Conservation (phyloP, 2,797 vertebrate species). For the Alcedo atthis region DNA sequence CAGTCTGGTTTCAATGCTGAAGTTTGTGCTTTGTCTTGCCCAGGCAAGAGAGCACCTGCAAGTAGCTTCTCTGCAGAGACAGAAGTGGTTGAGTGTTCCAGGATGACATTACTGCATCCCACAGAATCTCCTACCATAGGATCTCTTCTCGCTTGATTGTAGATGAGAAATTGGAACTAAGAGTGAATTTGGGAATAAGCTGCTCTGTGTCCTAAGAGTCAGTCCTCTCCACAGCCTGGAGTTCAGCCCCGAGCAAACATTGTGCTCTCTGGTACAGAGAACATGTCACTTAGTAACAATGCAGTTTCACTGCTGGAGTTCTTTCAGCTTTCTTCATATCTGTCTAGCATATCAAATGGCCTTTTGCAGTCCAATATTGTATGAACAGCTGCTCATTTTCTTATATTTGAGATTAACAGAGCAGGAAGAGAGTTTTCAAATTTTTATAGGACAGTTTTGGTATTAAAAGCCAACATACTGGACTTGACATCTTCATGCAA, state of each 20-base stretch:
- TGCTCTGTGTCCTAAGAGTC: background rate
- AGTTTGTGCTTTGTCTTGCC: background rate
- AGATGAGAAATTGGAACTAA: background rate
- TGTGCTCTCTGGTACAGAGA: background rate
- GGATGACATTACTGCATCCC: background rate
- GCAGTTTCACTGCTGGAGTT: background rate
- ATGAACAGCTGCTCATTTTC: background rate
- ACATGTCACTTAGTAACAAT: accelerated
- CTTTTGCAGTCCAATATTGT: background rate
- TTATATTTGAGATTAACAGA: background rate
- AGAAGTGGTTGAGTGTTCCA: background rate
- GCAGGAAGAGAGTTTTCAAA: background rate
- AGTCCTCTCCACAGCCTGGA: accelerated
- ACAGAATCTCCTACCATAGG: accelerated
- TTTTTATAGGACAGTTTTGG: background rate
- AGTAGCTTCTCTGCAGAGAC: accelerated
- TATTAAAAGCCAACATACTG: background rate
- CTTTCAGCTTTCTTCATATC: background rate
- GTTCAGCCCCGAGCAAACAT: background rate
- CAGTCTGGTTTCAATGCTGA: background rate
- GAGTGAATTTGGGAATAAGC: background rate
- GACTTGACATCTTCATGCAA: background rate
- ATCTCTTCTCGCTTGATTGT: accelerated
- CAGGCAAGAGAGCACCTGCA: background rate
- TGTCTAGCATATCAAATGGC: background rate